phyloP scores from a whole-genome alignment of 2,113 vertebrate species.

The Arenaria interpres region DNA sequence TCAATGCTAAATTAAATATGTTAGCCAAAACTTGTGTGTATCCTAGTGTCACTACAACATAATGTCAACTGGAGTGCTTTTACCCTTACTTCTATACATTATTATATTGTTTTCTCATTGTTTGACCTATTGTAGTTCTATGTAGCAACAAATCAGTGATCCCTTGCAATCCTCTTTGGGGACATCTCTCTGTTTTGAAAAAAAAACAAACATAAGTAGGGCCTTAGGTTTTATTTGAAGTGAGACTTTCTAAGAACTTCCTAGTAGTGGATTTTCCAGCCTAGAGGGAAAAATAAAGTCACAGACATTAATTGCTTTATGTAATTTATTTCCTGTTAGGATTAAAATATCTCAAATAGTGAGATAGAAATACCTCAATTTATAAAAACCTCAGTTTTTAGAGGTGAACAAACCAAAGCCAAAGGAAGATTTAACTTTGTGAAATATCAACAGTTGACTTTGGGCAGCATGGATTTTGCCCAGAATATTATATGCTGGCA shows the following conservation, averaged over 20 bases:
- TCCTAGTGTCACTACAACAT: neutral
- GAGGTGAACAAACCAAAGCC: neutral
- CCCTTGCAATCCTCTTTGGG: neutral
- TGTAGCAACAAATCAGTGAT: constrained; percentile 13
- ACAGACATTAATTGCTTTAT: constrained; percentile 19
- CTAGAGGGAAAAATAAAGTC: neutral
- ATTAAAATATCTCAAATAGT: constrained; percentile 47
- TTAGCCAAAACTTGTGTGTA: neutral
- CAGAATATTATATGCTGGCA: neutral
- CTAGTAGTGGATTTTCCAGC: constrained; percentile 3
- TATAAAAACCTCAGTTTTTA: neutral
- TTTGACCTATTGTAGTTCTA: constrained; percentile 31
- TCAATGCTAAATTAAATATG: neutral
- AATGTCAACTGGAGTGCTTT: neutral
- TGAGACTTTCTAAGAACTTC: neutral
- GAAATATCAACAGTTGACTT: neutral
- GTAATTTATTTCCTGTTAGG: constrained; percentile 44
- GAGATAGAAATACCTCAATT: neutral
- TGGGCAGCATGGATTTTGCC: neutral
- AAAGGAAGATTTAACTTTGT: neutral
- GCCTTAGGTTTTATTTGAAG: neutral
- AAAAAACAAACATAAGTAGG: neutral
- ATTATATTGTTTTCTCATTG: constrained; percentile 48
- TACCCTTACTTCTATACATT: neutral
- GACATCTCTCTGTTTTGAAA: neutral